Evolutionary conservation across 2,888 invertebrate species (phyloP), one percentile per base, ranked within the genome.

Genomic region (Lasioglossum morio): DNA sequence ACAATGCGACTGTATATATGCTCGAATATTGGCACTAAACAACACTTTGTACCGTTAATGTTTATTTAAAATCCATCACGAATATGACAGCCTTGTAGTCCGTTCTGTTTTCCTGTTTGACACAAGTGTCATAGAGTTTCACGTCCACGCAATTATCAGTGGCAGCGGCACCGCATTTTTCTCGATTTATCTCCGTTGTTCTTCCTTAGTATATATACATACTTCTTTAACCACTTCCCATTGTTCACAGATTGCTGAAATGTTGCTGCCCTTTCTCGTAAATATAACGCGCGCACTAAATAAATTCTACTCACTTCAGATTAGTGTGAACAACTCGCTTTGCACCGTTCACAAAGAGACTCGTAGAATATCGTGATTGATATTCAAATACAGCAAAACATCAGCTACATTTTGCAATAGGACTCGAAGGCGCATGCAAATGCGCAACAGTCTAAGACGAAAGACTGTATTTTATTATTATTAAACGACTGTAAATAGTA

Each of bases 51-150:
- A 82, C 78, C 83, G 81, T 84, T 78, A 72, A 16, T 70, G 85
- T 90, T 92, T 91, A 93, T 93, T 93, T 93, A 92, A 93, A 92
- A 89, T 90, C 91, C 89, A 90, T 92, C 81, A 87, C 84, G 87
- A 87, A 87, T 82, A 80, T 88, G 87, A 87, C 86, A 83, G 79
- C 70, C 84, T 87, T 88, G 87, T 85, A 85, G 69, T 85, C 84
- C 88, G 79, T 86, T 87, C 87, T 83, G 87, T 88, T 87, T 87
- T 84, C 85, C 86, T 86, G 78, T 80, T 83, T 84, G 82, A 86
- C 89, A 88, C 88, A 82, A 87, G 82, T 85, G 84, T 86, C 86
- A 88, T 87, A 79, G 87, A 85, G 76, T 83, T 72, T 70, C 81
- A 79, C 82, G 70, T 60, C n/a, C 40, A 40, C 72, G 81, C 60